A percentile compares a stretch with the other conserved stretches of the same genome.
phyloP scores from a whole-genome alignment of 1,140 invertebrate genomes.

The Platorchestia sp. region DNA sequence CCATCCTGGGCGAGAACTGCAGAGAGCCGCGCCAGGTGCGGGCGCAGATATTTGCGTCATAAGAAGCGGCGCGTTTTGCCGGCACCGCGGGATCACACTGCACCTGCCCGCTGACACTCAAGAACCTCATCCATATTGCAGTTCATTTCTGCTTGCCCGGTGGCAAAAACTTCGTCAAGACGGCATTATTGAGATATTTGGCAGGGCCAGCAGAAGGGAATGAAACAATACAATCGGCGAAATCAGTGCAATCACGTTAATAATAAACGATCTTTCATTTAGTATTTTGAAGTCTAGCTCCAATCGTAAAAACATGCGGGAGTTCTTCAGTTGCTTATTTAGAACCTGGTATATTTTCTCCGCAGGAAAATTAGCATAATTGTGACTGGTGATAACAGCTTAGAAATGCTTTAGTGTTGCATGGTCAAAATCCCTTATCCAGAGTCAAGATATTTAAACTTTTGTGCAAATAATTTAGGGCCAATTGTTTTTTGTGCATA shows the following conservation, averaged over 20 bases:
- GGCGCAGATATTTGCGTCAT: neutral
- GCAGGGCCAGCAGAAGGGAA: neutral
- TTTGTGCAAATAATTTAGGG: neutral
- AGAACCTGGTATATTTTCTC: neutral
- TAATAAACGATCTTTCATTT: neutral
- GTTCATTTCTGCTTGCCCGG: neutral
- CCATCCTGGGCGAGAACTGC: neutral
- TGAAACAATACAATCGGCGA: neutral
- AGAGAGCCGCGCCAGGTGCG: neutral
- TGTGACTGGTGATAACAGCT: neutral
- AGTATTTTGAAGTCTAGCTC: neutral
- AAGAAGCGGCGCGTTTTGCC: neutral
- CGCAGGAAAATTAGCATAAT: too few relatives aligned
- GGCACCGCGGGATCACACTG: neutral
- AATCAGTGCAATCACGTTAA: neutral
- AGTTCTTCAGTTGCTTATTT: neutral
- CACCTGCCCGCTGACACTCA: neutral
- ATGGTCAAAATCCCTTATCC: neutral
- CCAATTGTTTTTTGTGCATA: neutral
- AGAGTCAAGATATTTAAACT: neutral
- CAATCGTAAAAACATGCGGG: neutral
- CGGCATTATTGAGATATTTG: neutral
- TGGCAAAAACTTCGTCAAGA: neutral
- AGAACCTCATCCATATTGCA: neutral
- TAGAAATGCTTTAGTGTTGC: neutral